Percentiles rank a stretch among this genome's conserved stretches.
phyloP scores from a whole-genome alignment of 2,113 vertebrate genomes.

The Dinomys branickii region DNA sequence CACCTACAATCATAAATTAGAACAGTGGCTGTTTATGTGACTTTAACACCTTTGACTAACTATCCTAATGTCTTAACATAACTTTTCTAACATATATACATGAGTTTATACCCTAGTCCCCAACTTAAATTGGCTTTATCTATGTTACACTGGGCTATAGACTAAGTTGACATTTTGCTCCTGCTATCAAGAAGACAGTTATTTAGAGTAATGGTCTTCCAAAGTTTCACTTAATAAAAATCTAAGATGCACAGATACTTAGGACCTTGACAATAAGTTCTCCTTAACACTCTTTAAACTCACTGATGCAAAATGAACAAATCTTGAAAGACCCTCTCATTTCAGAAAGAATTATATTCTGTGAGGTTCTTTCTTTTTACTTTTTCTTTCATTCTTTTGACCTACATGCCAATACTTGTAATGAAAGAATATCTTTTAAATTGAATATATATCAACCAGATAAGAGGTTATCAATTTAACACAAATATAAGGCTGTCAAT shows the following conservation, averaged over 20 bases:
- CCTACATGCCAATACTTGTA: background rate
- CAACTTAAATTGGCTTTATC: constrained; percentile 51
- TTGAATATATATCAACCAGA: background rate
- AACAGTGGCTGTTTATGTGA: constrained; percentile 29
- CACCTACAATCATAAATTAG: constrained; percentile 15
- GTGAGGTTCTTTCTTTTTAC: background rate
- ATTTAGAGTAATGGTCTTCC: constrained; percentile 13
- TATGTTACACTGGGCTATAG: background rate
- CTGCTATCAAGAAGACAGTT: background rate
- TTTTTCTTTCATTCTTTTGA: background rate
- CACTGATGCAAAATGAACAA: constrained; percentile 20
- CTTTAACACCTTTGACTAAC: constrained; percentile 42
- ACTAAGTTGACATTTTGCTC: constrained; percentile 27
- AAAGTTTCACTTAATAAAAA: constrained; percentile 9
- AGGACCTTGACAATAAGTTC: background rate
- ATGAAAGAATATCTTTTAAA: too few relatives aligned
- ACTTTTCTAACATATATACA: constrained; percentile 23
- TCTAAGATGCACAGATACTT: background rate
- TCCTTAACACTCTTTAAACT: background rate
- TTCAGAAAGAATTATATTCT: constrained; percentile 17
- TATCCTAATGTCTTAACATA: constrained; percentile 14
- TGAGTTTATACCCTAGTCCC: background rate
- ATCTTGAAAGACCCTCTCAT: background rate
- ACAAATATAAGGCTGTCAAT: background rate
- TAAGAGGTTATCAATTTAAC: background rate